These are phyloP conservation scores for Apocheima hispidaria DNA, from an alignment of 2,888 invertebrate genomes.

Conservation along the genomic window DNA sequence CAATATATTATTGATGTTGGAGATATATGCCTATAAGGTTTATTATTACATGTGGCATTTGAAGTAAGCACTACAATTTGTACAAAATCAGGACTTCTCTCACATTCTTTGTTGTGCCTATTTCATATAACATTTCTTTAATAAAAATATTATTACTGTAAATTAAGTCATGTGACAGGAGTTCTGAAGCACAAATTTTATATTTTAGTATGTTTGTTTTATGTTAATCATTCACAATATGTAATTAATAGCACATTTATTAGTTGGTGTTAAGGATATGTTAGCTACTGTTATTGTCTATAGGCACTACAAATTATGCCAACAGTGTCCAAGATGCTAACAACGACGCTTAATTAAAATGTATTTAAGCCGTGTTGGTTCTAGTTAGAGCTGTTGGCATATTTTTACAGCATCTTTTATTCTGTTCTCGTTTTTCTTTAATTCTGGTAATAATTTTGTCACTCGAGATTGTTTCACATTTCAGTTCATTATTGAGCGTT, in stretches of 20 bases:
- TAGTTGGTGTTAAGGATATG: slow-evolving; percentile 36
- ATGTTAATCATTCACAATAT: slow-evolving; percentile 31
- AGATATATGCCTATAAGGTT: slow-evolving; percentile 36
- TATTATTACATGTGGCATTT: slow-evolving; percentile 25
- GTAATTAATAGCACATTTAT: slow-evolving; percentile 31
- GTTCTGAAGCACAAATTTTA: slow-evolving; percentile 35
- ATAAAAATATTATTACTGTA: neutral
- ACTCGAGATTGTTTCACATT: slow-evolving; percentile 38
- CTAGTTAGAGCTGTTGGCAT: no score
- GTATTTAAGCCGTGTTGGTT: no score
- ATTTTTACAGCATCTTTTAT: no score
- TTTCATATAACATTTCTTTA: slow-evolving; percentile 29
- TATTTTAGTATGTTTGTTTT: slow-evolving; percentile 26
- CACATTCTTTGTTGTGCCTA: slow-evolving; percentile 33
- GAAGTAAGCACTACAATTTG: slow-evolving; percentile 33
- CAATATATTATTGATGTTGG: slow-evolving; percentile 42
- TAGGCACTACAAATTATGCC: no score
- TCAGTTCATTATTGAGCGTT: slow-evolving; percentile 36
- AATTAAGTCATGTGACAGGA: slow-evolving; percentile 25
- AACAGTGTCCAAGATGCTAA: no score
- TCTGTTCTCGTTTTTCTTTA: slow-evolving; percentile 5
- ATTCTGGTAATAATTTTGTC: slow-evolving; percentile 7
- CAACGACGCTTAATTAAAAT: no score
- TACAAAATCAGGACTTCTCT: slow-evolving; percentile 26
- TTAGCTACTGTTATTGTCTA: slow-evolving; percentile 20